phyloP scores from a whole-genome alignment of 1,140 invertebrate genomes.

The Trichomalopsis sarcophagae region DNA sequence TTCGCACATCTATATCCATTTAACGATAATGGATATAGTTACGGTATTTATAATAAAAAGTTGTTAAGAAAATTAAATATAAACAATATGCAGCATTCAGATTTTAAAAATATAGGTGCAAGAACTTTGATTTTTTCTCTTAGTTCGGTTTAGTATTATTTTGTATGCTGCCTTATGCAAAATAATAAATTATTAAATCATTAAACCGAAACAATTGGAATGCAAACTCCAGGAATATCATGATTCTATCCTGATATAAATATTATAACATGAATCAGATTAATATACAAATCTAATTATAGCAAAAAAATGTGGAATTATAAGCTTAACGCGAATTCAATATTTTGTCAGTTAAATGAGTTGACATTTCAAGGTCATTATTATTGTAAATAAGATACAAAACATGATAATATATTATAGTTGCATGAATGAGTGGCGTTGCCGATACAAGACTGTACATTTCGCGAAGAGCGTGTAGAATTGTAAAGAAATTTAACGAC shows the following conservation, averaged over 20 bases:
- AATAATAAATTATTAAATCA: neutral
- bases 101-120: too few relatives aligned
- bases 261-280: neutral
- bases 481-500: conserved; percentile 35
- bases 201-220: conserved; percentile 11
- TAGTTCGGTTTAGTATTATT: too few relatives aligned
- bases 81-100: too few relatives aligned
- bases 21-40: too few relatives aligned
- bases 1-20: too few relatives aligned
- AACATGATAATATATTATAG: conserved; percentile 12
- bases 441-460: conserved; percentile 48
- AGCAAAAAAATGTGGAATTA: conserved; percentile 27
- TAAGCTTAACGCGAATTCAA: neutral
- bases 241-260: conserved; percentile 24
- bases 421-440: conserved; percentile 5
- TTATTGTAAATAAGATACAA: conserved; percentile 43
- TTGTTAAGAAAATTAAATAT: too few relatives aligned
- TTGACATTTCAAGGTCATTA: neutral
- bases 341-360: neutral
- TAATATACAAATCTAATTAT: conserved; percentile 13
- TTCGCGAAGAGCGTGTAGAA: conserved; percentile 27
- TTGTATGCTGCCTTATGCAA: too few relatives aligned
- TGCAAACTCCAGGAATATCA: neutral
- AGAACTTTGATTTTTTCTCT: too few relatives aligned
- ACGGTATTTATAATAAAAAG: too few relatives aligned